phyloP scores from a whole-genome alignment of 2,797 vertebrate genomes.

The Phrynocephalus guinanensis region DNA sequence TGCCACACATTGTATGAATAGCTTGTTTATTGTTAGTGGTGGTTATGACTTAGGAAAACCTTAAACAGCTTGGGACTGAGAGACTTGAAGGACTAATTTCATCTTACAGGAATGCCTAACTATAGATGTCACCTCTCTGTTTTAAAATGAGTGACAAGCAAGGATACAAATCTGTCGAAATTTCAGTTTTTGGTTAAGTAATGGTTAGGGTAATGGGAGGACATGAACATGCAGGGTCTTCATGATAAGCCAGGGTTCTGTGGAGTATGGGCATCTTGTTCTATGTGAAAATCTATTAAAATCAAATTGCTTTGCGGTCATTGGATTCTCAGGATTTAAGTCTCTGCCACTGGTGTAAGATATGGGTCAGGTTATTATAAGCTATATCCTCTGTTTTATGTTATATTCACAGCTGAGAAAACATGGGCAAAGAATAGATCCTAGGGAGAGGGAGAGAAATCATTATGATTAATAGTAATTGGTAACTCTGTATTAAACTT shows the following conservation, averaged over 20 bases:
- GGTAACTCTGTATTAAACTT: conserved; percentile 27
- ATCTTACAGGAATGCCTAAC: neutral
- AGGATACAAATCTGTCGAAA: neutral
- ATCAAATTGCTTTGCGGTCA: neutral
- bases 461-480: no score
- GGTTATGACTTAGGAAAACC: neutral
- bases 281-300: neutral
- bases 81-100: neutral
- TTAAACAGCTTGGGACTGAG: neutral
- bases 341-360: neutral
- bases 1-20: neutral
- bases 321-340: neutral
- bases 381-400: neutral
- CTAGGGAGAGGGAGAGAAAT: no score
- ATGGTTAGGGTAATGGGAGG: neutral
- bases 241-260: neutral
- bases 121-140: neutral
- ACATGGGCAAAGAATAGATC: neutral
- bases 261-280: neutral
- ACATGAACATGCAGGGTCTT: neutral
- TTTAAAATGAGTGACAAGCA: neutral
- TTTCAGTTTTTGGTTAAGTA: neutral
- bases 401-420: neutral
- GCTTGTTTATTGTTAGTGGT: neutral
- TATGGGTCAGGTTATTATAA: neutral